Base-by-base conservation (phyloP, 2,888 invertebrate species). In the Zele albiditarsus region DNA sequence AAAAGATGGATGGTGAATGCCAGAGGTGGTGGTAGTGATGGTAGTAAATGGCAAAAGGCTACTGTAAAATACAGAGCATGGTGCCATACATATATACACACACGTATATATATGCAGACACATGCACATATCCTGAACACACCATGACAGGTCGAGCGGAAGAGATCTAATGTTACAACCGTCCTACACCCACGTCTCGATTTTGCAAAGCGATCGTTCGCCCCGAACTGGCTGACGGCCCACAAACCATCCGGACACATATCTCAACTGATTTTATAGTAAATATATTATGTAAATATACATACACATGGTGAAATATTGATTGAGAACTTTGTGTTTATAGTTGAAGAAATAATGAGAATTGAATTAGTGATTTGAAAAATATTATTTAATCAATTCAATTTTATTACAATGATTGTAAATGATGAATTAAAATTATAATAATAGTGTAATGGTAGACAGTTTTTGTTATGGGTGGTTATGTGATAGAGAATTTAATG, bases 121-220 rank as follows among this genome's bases (percentile, higher is more conserved):
- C 28, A 27, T 28, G 62, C 23, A 66, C 31, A 68, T 31, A 42
- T 31, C 49, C 57, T 57, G 53, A 63, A 42, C 58, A 42, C 69
- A 67, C 20, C 57, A 73, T 60, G 72, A 76, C 67, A 79, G 78
- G 71, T 80, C 79, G 68, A 78, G 79, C 81, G 80, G 82, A 83
- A 84, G 79, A 80, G 79, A 82, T 82, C 84, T 81, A 84, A 82
- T 74, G 81, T 80, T 83, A 80, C 81, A 79, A 80, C 74, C 77
- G 77, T 74, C 78, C 68, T 68, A 23, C 12, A 38, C 38, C 23
- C 20, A 20, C 53, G 20, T 53, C 53, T 20, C 53, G 20, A 46
- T 53, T 65, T 46, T 74, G 60, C 23, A 62, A 74, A 67, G 70
- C 66, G 58, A 71, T 69, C 71, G 25, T 60, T 71, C 16, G 38